These are phyloP conservation scores for Callosobruchus maculatus DNA, from an alignment of 2,888 invertebrate genomes.

Conservation along the genomic window DNA sequence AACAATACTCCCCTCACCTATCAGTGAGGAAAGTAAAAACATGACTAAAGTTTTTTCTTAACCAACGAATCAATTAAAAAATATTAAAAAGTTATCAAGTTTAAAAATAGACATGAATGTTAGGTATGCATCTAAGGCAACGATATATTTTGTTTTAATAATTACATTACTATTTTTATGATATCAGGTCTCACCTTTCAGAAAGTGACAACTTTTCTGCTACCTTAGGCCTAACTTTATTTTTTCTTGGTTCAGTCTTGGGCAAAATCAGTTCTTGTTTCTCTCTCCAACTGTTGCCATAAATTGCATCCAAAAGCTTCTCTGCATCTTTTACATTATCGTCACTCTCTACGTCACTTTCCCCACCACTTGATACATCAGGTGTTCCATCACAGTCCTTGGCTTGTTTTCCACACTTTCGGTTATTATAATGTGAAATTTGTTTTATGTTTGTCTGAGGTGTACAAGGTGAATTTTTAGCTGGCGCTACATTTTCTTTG, in stretches of 20 bases:
- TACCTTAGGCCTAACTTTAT: slow-evolving; percentile 8
- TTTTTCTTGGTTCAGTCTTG: slow-evolving; percentile 30
- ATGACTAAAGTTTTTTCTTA: no score
- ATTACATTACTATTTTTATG: no score
- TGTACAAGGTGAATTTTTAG: neutral
- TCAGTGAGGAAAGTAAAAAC: no score
- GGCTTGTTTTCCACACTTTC: neutral
- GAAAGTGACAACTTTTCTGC: slow-evolving; percentile 7
- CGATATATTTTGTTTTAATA: no score
- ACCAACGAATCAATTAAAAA: no score
- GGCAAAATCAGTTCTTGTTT: slow-evolving; percentile 36
- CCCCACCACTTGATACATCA: slow-evolving; percentile 2
- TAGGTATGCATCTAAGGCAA: no score
- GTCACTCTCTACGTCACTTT: slow-evolving; percentile 3
- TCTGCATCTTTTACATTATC: slow-evolving; percentile 15
- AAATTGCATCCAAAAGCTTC: slow-evolving; percentile 39
- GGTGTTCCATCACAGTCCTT: neutral
- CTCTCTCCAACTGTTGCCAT: slow-evolving; percentile 42
- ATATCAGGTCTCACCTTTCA: slow-evolving; percentile 12
- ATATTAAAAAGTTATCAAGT: no score
- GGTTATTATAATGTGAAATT: neutral
- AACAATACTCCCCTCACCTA: no score
- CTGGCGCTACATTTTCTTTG: neutral
- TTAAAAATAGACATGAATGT: no score
- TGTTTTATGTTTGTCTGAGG: neutral